phyloP scores from a whole-genome alignment of 2,888 invertebrate species.

The Cataglyphis livida region DNA sequence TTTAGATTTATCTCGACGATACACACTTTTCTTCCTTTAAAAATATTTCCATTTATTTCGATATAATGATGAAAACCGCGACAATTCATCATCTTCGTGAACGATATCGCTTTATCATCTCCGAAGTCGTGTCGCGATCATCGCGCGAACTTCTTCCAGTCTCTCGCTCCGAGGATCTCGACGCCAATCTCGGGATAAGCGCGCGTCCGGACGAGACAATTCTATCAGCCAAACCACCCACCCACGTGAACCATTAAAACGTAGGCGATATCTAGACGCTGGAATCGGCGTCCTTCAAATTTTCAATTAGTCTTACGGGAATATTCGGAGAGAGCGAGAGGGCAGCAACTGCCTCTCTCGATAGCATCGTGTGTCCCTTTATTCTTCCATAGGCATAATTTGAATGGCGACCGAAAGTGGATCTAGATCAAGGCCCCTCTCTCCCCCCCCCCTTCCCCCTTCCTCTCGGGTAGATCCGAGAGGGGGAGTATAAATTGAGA shows the following conservation, averaged over 20 bases:
- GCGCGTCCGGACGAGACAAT: slow-evolving; percentile 40
- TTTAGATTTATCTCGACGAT: neutral
- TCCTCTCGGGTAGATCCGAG: neutral
- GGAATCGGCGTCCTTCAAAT: slow-evolving; percentile 34
- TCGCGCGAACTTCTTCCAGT: neutral
- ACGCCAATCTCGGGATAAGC: slow-evolving; percentile 45
- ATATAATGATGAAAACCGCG: slow-evolving; percentile 4
- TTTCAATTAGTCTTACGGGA: slow-evolving; percentile 50
- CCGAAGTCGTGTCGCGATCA: neutral
- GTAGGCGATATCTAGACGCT: slow-evolving; percentile 17
- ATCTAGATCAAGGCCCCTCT: slow-evolving; percentile 70
- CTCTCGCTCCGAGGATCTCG: slow-evolving; percentile 13
- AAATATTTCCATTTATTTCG: neutral
- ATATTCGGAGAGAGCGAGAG: slow-evolving; percentile 27
- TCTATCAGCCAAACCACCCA: slow-evolving; percentile 39
- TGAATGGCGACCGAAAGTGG: slow-evolving; percentile 66
- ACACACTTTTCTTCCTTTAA: neutral
- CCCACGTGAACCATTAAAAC: slow-evolving; percentile 41
- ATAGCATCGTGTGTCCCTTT: slow-evolving; percentile 37
- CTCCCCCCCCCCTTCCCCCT: slow-evolving; percentile 5
- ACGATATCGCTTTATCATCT: neutral
- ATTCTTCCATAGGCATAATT: slow-evolving; percentile 39
- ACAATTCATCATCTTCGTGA: neutral
- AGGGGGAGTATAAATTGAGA: slow-evolving; percentile 41
- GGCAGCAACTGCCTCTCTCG: neutral